Base-by-base conservation (phyloP, 2,797 vertebrate species). In the Phoxinus dragarum region DNA sequence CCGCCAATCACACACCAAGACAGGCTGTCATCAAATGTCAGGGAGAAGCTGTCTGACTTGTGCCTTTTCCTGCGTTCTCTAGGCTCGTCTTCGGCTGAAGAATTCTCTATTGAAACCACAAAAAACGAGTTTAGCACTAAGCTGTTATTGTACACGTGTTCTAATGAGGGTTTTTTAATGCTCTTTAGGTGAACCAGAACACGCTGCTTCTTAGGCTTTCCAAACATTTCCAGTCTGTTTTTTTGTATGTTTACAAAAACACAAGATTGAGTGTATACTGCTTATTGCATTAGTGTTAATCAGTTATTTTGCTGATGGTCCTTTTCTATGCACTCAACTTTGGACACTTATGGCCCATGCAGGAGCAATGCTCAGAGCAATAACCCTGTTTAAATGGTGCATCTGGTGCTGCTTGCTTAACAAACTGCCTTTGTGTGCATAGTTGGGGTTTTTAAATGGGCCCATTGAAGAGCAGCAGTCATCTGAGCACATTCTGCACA, bases 1-100 rank as follows among this genome's bases (percentile, higher is more conserved):
- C 97, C 97, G 47, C 96, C 96, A 89, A 99, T 97, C 87, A 98
- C 96, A 90, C 97, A 99, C 94, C 98, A 96, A 0, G 98, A 98
- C 81, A 98, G 93, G 87, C 96, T 98, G 86, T 97, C 96, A 69
- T 99, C 98, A 74, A 99, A 99, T 0, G 97, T 98, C 86, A 99
- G 91, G 0, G 97, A 98, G 94, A 97, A 97, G 92, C 96, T 98
- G 93, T 99, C 98, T 0, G 97, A 98, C 86, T 96, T 95, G 89
- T 97, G 97, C 86, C 98, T 96, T 91, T 98, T 99, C 90, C 95
- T 94, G 0, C 91, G 93, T 42, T 95, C 96, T 19, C 84, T 90
- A 2, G 91, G 91, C 16, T 92, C 92, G 12, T 96, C 96, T 52
- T 95, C 94, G 84, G 91, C 84, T 54, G 96, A 95, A 71, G 95